phyloP scores from a whole-genome alignment of 1,140 invertebrate species.

The Diprion similis region DNA sequence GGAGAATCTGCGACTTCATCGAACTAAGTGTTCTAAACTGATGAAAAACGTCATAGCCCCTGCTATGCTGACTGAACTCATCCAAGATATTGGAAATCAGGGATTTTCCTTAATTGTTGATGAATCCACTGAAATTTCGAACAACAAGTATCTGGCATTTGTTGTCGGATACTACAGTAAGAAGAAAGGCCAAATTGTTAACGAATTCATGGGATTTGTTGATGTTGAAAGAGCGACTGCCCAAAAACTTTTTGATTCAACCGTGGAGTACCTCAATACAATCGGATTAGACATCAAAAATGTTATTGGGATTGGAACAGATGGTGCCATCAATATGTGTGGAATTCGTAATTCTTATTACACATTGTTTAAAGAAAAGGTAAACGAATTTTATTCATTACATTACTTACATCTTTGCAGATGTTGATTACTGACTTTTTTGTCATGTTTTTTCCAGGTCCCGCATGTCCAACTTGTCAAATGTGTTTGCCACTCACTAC shows the following conservation, averaged over 20 bases:
- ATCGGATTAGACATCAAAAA: slow-evolving; percentile 35
- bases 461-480: slow-evolving; percentile 6
- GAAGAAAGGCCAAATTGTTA: slow-evolving; percentile 35
- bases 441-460: slow-evolving; percentile 9
- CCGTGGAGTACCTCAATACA: slow-evolving; percentile 18
- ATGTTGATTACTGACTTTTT: slow-evolving; percentile 12
- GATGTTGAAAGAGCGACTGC: slow-evolving; percentile 25
- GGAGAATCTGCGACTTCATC: slow-evolving; percentile 35
- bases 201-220: slow-evolving; percentile 38
- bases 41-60: slow-evolving; percentile 50
- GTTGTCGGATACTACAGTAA: slow-evolving; percentile 49
- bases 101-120: slow-evolving; percentile 49
- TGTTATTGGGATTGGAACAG: slow-evolving; percentile 45
- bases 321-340: slow-evolving; percentile 39
- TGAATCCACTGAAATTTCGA: slow-evolving; percentile 53
- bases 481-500: slow-evolving; percentile 15
- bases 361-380: neutral
- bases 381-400: slow-evolving; percentile 3
- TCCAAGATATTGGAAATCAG: slow-evolving; percentile 41
- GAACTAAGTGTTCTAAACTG: slow-evolving; percentile 48
- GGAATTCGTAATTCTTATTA: slow-evolving; percentile 11
- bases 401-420: too few species aligned
- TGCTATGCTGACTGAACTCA: slow-evolving; percentile 40
- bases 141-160: slow-evolving; percentile 46
- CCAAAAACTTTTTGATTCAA: slow-evolving; percentile 18